Evolutionary conservation across 2,797 vertebrate genomes (phyloP).

Genomic region (Rhinatrema bivittatum): DNA sequence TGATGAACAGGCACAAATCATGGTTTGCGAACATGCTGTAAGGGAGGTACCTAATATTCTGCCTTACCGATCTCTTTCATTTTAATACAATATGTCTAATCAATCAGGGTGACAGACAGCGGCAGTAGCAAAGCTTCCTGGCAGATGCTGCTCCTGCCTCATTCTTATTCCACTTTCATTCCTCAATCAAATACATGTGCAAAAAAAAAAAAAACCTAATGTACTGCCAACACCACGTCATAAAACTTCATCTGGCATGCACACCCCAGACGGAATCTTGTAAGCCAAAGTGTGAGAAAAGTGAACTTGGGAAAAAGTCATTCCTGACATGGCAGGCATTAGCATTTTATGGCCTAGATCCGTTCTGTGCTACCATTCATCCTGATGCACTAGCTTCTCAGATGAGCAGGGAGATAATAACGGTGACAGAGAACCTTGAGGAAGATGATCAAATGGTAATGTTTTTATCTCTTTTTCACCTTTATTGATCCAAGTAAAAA

Average conservation of each 20-base stretch:
- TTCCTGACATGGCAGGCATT: constrained; percentile 47
- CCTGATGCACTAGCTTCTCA: constrained; percentile 27
- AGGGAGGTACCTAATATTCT: constrained; percentile 28
- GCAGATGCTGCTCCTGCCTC: constrained; percentile 55
- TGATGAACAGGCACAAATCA: constrained; percentile 30
- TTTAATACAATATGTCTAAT: constrained; percentile 62
- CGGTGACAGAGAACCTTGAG: constrained; percentile 13
- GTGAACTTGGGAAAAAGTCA: constrained; percentile 59
- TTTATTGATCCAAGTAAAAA: too few relatives aligned
- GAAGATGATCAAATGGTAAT: constrained; percentile 24
- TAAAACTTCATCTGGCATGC: constrained; percentile 58
- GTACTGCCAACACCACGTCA: constrained; percentile 59
- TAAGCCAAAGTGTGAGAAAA: constrained; percentile 54
- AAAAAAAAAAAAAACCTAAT: constrained; percentile 55
- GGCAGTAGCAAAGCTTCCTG: constrained; percentile 46
- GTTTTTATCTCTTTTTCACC: too few relatives aligned
- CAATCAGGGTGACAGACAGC: constrained; percentile 63
- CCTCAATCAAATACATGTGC: constrained; percentile 68
- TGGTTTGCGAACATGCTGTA: constrained; percentile 21
- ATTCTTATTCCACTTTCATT: constrained; percentile 66
- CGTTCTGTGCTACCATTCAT: constrained; percentile 25
- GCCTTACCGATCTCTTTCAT: constrained; percentile 41
- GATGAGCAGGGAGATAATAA: constrained; percentile 8
- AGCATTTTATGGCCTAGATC: constrained; percentile 48
- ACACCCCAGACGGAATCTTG: constrained; percentile 52